Conservation (phyloP, 2,888 invertebrate species). For the Embidobia sp. region DNA sequence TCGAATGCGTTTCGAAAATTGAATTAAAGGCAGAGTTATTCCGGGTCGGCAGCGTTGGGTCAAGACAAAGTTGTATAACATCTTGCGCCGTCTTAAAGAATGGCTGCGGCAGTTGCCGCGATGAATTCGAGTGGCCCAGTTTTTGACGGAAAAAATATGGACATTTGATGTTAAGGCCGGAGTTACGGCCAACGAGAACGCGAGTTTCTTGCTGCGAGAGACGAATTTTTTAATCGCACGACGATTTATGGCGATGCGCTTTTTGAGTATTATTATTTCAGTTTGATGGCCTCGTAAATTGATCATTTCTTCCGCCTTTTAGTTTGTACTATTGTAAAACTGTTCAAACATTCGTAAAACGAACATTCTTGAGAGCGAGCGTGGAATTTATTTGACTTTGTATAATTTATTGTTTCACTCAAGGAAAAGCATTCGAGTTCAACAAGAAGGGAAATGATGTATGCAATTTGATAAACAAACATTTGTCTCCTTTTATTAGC, state of each 20-base stretch:
- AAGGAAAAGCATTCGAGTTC: no score
- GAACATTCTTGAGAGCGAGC: no score
- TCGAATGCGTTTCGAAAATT: slow-evolving; percentile 30
- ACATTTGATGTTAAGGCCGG: background rate
- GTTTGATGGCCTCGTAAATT: background rate
- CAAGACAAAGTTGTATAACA: slow-evolving; percentile 14
- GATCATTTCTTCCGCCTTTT: background rate
- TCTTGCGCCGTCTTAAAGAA: background rate
- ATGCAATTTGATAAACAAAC: no score
- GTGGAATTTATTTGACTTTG: no score
- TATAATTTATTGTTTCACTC: no score
- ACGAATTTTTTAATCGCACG: background rate
- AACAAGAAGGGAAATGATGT: no score
- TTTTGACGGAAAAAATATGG: slow-evolving; percentile 12
- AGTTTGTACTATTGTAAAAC: no score
- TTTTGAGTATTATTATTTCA: background rate
- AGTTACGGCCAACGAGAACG: background rate
- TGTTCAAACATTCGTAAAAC: background rate
- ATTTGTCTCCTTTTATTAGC: no score
- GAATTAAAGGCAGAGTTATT: slow-evolving; percentile 33
- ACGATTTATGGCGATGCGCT: background rate
- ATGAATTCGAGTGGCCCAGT: slow-evolving; percentile 18
- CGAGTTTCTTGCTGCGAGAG: background rate
- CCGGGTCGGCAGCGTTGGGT: slow-evolving; percentile 14
- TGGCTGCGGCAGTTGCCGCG: background rate